Conservation (phyloP, 2,888 invertebrate species). For the Drosophila ezoana region DNA sequence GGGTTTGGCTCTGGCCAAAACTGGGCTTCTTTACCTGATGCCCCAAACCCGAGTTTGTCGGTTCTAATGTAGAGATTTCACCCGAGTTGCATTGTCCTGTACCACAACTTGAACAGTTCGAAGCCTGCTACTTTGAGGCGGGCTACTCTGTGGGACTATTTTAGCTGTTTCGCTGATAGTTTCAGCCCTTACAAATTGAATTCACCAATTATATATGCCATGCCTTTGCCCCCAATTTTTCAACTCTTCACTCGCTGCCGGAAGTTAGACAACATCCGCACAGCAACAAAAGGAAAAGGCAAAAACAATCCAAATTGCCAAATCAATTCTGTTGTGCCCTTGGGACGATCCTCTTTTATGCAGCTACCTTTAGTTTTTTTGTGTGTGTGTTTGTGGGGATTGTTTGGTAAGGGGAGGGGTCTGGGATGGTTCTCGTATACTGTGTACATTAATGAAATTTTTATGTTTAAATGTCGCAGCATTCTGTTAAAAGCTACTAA, state of each 20-base stretch:
- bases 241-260: background rate
- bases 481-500: slow-evolving; percentile 62
- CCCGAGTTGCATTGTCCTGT: too few relatives aligned
- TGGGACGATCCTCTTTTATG: slow-evolving; percentile 34
- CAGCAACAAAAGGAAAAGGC: slow-evolving; percentile 9
- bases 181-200: too few relatives aligned
- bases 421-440: slow-evolving; percentile 28
- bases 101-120: too few relatives aligned
- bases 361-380: slow-evolving; percentile 28
- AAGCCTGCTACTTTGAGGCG: too few relatives aligned
- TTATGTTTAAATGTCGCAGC: slow-evolving; percentile 60
- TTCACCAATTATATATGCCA: too few relatives aligned
- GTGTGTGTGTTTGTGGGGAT: background rate
- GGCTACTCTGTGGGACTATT: too few relatives aligned
- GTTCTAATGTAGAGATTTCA: too few relatives aligned
- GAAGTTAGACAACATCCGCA: slow-evolving; percentile 18
- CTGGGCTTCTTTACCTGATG: too few relatives aligned
- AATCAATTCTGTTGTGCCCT: slow-evolving; percentile 64
- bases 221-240: background rate
- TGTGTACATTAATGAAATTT: slow-evolving; percentile 70
- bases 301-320: slow-evolving; percentile 59
- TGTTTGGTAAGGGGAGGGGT: background rate
- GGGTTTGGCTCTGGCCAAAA: too few relatives aligned
- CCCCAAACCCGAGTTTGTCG: too few relatives aligned
- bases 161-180: too few relatives aligned